Evolutionary conservation across 2,113 vertebrate species (phyloP), one percentile per base, ranked within the genome.

Genomic region (Odocoileus hemionus): DNA sequence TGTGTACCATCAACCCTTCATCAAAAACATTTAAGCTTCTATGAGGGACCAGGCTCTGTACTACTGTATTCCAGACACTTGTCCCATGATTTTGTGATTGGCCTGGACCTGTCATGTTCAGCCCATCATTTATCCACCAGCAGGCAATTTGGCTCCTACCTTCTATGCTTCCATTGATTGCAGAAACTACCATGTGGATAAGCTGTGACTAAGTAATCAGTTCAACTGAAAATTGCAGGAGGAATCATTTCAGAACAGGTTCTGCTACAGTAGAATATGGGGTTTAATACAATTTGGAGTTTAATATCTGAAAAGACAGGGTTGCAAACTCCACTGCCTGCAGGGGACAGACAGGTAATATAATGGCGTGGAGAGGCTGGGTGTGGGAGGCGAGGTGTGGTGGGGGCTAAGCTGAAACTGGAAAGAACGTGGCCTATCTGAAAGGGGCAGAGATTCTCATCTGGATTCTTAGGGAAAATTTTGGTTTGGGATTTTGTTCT

Each of bases 161-260:
- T 79, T 70, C 67, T 47, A 8, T 23, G 47, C 86, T 50, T 93
- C 13, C 30, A 12, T 36, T 88, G 85, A 96, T 86, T 83, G 94
- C 88, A 79, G 70, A 96, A 55, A 30, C 43, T 13, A 79, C 79
- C 9, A 1, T 36, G 61, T 84, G 84, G 80, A 84, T 96, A 80
- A 70, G 10, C 92, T 87, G 57, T 52, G 89, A 78, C 83, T 60
- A 80, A 80, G 33, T 74, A 87, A 97, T 97, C 96, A 85, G 82
- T 57, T 95, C 45, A 64, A 55, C 76, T 96, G 85, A 86, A 93
- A 95, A 94, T 60, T 64, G 86, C 76, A 79, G 86, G 60, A 57
- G 78, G 28, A 80, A 54, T 60, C n/a, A 86, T 92, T 98, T 95
- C 26, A 50, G 87, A 96, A 96, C 70, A 93, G 33, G 43, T 78